Evolutionary conservation across 1,140 invertebrate genomes (phyloP), one percentile per base, ranked within the genome.

Genomic region (Luehdorfia chinensis): DNA sequence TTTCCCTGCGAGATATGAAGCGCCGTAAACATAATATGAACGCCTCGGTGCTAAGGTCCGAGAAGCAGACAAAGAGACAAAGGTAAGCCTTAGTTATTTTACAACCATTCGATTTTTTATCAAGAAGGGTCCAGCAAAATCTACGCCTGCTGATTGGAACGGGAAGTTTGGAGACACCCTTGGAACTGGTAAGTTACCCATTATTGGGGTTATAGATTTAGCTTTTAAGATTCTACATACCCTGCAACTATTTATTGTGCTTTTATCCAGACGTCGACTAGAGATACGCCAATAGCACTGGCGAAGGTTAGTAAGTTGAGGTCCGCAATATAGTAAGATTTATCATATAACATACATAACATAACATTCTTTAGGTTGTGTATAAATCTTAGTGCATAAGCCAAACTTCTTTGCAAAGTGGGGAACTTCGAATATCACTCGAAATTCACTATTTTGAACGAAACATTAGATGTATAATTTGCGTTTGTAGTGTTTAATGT

Each of bases 361-460:
- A 34, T 34, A 9, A 13, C 12, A 47, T 44, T 28, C 2, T 27
- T 30, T 19, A 34, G 27, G 44, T 56, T 56, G 13, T 48, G 4
- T 0, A 51, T 32, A 32, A 56, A 56, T n/a, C 54, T 19, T 27
- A 51, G 13, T 2, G 48, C 14, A 13, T 51, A 51, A 13, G 54
- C 23, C 7, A 36, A 23, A 5, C 21, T 23, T 47, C 54, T 41
- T 5, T 57, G 48, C 23, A 57, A 18, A 7, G 15, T 50, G 19
- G 43, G 21, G 15, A 56, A 47, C n/a, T 37, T 50, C 14, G 54
- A 56, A 44, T 34, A 50, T 28, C 37, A 32, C n/a, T 56, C 54
- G 43, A 56, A 47, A 4, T 56, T 14, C 8, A 56, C 30, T 15
- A 31, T 12, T 31, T 31, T 27, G 19, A 31, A n/a, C n/a, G n/a